Conservation (phyloP, 2,797 vertebrate genomes). For the Sylvilagus floridanus region DNA sequence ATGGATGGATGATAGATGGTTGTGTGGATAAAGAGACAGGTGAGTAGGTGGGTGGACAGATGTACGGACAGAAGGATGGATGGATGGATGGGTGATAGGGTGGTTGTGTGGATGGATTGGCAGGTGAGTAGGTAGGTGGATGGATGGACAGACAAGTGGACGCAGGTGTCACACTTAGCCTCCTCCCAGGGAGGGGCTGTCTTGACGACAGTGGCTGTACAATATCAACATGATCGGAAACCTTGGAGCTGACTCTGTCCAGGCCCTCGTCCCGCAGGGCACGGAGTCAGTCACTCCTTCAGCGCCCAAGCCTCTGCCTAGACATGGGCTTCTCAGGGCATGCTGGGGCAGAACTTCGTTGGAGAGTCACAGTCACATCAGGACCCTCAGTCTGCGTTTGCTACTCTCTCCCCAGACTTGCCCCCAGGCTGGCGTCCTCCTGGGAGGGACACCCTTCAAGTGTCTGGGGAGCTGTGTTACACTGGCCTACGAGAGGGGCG, state of each 20-base stretch:
- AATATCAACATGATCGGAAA: rapidly evolving
- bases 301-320: neutral
- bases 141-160: neutral
- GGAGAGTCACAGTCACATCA: too few species aligned
- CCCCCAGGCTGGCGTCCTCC: rapidly evolving
- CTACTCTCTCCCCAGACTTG: too few species aligned
- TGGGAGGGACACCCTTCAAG: neutral
- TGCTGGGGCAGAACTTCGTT: neutral
- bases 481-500: rapidly evolving
- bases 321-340: too few species aligned
- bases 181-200: neutral
- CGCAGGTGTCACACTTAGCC: neutral
- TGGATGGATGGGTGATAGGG: neutral
- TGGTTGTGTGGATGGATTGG: neutral
- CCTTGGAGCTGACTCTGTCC: rapidly evolving
- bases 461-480: rapidly evolving
- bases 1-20: too few species aligned
- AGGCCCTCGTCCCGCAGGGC: neutral
- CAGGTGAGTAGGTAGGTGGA: too few species aligned
- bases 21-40: too few species aligned
- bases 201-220: neutral
- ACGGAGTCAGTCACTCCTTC: neutral
- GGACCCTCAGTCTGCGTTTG: neutral
- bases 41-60: neutral
- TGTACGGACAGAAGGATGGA: too few species aligned